phyloP scores from a whole-genome alignment of 2,797 vertebrate species.

The Caiman crocodilus region DNA sequence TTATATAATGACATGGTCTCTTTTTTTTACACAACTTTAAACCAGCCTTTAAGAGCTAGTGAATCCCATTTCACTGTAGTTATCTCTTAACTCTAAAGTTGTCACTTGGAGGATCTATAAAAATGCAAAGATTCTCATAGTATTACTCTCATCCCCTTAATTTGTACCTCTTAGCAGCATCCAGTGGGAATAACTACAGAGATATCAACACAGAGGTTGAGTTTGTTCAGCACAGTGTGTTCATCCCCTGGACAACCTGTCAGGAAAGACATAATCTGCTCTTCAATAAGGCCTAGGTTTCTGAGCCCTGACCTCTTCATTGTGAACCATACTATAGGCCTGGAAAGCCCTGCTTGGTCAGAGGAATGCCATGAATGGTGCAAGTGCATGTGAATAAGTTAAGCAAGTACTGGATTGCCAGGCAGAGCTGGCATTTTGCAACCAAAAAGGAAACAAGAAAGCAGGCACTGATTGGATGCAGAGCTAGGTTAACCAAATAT shows the following conservation, averaged over 20 bases:
- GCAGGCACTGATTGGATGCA: too few species aligned
- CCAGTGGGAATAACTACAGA: neutral
- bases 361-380: too few species aligned
- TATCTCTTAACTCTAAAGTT: neutral
- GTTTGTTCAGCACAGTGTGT: neutral
- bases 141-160: too few species aligned
- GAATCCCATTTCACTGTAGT: neutral
- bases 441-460: too few species aligned
- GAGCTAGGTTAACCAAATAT: too few species aligned
- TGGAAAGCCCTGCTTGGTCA: neutral
- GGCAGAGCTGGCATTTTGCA: too few species aligned
- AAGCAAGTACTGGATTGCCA: neutral
- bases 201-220: neutral
- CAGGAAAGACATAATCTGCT: fast-evolving
- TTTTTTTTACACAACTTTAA: neutral
- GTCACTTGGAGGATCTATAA: neutral
- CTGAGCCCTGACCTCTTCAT: neutral
- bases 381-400: neutral
- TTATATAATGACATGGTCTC: neutral
- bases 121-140: neutral
- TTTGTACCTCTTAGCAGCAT: too few species aligned
- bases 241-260: neutral
- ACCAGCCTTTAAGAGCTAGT: neutral
- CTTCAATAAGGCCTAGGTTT: neutral
- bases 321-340: neutral